A percentile compares a stretch with the other conserved stretches of the same genome.
Evolutionary conservation across 2,888 invertebrate genomes (phyloP).

Genomic region (Drosophila helvetica): DNA sequence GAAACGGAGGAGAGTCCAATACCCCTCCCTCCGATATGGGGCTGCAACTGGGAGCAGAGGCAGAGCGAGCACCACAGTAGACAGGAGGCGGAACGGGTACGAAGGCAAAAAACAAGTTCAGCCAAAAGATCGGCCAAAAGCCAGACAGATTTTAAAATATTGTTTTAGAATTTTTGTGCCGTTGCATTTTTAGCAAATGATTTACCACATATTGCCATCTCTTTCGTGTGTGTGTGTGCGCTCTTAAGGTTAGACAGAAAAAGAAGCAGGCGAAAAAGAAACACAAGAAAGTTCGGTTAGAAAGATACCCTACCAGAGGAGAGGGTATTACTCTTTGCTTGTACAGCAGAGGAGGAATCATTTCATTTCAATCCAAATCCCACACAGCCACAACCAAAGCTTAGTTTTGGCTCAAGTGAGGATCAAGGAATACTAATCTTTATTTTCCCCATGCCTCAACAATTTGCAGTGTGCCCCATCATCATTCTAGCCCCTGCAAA

Average conservation of each 20-base stretch:
- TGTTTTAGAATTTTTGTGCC: conserved; percentile 75
- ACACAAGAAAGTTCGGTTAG: background rate
- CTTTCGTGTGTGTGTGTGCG: conserved; percentile 23
- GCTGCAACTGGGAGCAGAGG: conserved; percentile 26
- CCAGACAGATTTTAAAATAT: conserved; percentile 80
- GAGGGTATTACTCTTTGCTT: background rate
- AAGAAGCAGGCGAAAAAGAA: conserved; percentile 45
- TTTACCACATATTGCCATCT: conserved; percentile 15
- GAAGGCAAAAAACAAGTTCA: conserved; percentile 73
- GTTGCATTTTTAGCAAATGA: conserved; percentile 71
- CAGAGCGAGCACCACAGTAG: conserved; percentile 10
- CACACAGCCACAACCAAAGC: background rate
- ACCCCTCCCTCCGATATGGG: background rate
- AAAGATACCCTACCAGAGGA: background rate
- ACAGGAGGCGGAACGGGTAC: conserved; percentile 31
- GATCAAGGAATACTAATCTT: background rate
- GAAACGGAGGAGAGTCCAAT: conserved; percentile 1
- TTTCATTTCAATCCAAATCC: too few species aligned
- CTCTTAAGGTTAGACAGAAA: conserved; percentile 68
- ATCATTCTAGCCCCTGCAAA: conserved; percentile 5
- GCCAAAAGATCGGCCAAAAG: conserved; percentile 74
- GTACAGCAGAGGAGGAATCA: background rate
- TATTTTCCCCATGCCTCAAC: conserved; percentile 57
- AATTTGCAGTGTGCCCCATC: conserved; percentile 57
- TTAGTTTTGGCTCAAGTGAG: background rate